Evolutionary conservation across 2,888 invertebrate species (phyloP).

Genomic region (Chloromyia formosa): DNA sequence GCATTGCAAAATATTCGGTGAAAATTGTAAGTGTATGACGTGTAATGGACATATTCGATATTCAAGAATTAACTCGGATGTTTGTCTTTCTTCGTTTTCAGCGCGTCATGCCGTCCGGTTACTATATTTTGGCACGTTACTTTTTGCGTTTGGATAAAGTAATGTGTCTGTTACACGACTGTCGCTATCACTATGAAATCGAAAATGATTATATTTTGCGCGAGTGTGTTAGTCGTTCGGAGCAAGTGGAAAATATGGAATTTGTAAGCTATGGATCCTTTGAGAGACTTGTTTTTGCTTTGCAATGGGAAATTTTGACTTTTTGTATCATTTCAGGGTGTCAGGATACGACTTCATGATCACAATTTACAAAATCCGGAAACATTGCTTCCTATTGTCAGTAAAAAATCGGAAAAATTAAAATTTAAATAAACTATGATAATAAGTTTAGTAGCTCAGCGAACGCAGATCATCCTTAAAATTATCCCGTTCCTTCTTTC

Average conservation of each 20-base stretch:
- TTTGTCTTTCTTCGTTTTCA: conserved; percentile 57
- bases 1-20: conserved; percentile 86
- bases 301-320: not conserved
- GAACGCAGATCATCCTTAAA: not conserved
- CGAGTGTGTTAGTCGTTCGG: conserved; percentile 84
- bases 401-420: conserved; percentile 22
- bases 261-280: conserved; percentile 68
- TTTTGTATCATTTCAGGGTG: conserved; percentile 5
- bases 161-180: conserved; percentile 86
- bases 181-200: conserved; percentile 83
- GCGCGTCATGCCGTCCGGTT: conserved; percentile 96
- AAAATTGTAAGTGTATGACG: conserved; percentile 81
- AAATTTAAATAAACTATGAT: conserved; percentile 22
- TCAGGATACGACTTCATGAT: conserved; percentile 6
- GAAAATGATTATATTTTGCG: conserved; percentile 80
- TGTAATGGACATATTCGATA: no score
- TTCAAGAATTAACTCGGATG: no score
- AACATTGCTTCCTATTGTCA: conserved; percentile 9
- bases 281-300: not conserved
- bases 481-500: not conserved
- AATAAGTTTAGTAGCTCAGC: not conserved
- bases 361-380: conserved; percentile 27
- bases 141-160: conserved; percentile 96
- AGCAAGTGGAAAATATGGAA: conserved; percentile 72
- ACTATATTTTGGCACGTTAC: conserved; percentile 88